Evolutionary conservation across 2,797 vertebrate species (phyloP), one percentile per base, ranked within the genome.

Genomic region (Myioborus miniatus): DNA sequence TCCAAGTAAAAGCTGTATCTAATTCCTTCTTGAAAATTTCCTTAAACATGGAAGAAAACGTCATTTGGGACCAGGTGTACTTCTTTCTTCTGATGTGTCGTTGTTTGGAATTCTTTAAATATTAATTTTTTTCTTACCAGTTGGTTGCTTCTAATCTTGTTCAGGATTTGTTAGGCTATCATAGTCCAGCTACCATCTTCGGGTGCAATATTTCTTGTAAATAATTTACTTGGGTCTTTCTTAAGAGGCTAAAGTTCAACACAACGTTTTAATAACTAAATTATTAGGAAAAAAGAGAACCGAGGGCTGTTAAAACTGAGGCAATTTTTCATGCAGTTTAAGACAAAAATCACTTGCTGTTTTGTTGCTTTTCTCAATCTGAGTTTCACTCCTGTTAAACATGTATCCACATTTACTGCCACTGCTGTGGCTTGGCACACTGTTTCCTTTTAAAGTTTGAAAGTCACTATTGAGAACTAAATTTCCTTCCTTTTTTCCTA

Each of bases 241-340:
- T 30, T 53, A 68, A 81, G 27, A 93, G 91, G 4, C 19, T 87
- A 21, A 95, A 94, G 92, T 91, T 94, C 82, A 92, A 47, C 19
- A 39, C 44, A 37, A 3, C 0, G 1, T 69, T 72, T 65, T 53
- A 70, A n/a, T 90, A 50, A 78, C 24, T 71, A 27, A 83, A 37
- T 19, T 7, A 24, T 12, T 53, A 43, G 21, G 3, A 1, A 5
- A 30, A 37, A 72, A 34, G 27, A 58, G 30, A 93, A 70, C 15
- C 10, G 49, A 43, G 7, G 74, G 9, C 49, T 70, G 20, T 53
- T 63, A 67, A 67, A 84, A 49, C 20, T 65, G 60, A 82, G 47
- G 30, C 29, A 74, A 78, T 69, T 16, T 37, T 94, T 81, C 15
- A n/a, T 5, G 5, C 8, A 6, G 9, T 78, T 85, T n/a, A 59